These are phyloP conservation scores for Drosophila pachea DNA, from an alignment of 1,140 invertebrate genomes.

Conservation along the genomic window DNA sequence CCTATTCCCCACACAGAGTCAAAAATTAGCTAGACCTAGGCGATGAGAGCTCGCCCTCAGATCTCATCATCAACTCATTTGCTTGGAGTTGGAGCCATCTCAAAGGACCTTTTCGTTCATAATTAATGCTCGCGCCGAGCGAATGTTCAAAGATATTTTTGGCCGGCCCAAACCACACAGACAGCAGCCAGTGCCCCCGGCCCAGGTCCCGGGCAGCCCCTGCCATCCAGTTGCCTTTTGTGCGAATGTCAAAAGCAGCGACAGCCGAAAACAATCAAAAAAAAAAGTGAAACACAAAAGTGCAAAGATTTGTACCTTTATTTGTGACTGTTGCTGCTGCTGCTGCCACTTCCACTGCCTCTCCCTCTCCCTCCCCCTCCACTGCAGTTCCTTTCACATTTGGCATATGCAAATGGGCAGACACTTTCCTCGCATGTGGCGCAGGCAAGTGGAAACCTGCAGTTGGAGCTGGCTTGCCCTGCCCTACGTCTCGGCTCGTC, in stretches of 20 bases:
- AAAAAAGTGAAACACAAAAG: constrained; percentile 51
- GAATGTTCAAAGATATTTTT: constrained; percentile 73
- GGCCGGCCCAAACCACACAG: neutral
- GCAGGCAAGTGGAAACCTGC: constrained; percentile 4
- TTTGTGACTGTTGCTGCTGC: constrained; percentile 30
- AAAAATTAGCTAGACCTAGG: constrained; percentile 54
- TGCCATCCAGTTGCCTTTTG: constrained; percentile 34
- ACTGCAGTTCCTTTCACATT: constrained; percentile 12
- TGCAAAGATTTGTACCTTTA: constrained; percentile 52
- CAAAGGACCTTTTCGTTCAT: constrained; percentile 59
- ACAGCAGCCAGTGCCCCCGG: too few species aligned
- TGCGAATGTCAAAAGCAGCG: constrained; percentile 59
- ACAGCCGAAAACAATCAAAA: constrained; percentile 59
- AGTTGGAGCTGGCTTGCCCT: neutral
- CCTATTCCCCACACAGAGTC: constrained; percentile 13
- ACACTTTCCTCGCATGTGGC: constrained; percentile 11
- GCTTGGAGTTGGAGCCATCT: constrained; percentile 39
- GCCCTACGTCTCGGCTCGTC: neutral
- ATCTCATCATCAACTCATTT: constrained; percentile 46
- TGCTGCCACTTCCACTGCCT: constrained; percentile 7
- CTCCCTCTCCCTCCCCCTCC: neutral
- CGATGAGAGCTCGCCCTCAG: constrained; percentile 6
- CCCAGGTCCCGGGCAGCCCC: neutral
- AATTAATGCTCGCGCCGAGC: constrained; percentile 65
- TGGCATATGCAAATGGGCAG: constrained; percentile 54